A percentile compares a stretch with the other conserved stretches of the same genome.
Conservation (phyloP, 2,797 vertebrate species). For the Muraenolepis orangiensis region DNA sequence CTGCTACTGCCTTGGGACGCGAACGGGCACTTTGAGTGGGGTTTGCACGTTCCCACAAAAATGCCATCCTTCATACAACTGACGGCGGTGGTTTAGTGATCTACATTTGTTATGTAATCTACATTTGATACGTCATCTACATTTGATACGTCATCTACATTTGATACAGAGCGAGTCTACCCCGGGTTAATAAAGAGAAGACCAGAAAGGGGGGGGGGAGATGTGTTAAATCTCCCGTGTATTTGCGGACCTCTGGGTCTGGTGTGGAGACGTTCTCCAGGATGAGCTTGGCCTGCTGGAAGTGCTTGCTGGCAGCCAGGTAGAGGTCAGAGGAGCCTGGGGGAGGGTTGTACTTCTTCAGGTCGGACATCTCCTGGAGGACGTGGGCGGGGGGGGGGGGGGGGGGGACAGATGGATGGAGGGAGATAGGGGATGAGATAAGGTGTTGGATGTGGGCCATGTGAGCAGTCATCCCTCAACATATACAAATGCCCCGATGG, state of each 20-base stretch:
- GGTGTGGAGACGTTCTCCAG: slow-evolving; percentile 92
- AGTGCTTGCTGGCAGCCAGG: slow-evolving; percentile 97
- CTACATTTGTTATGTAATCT: neutral
- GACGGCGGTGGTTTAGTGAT: neutral
- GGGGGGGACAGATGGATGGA: neutral
- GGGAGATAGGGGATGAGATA: neutral
- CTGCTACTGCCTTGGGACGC: neutral
- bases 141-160: neutral
- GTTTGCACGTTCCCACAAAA: neutral
- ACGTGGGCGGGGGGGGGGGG: neutral
- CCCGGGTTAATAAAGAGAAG: neutral
- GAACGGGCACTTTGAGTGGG: neutral
- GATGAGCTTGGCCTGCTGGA: slow-evolving; percentile 98
- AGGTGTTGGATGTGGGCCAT: neutral
- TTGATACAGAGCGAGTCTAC: neutral
- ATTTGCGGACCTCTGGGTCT: slow-evolving; percentile 85
- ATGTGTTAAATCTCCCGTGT: no score
- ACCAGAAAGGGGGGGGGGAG: neutral
- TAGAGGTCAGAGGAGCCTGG: slow-evolving; percentile 95
- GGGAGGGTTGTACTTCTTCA: slow-evolving; percentile 97
- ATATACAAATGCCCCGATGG: neutral
- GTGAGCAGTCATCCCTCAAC: neutral
- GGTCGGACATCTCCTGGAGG: slow-evolving; percentile 94
- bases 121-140: neutral
- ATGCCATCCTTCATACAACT: neutral